Percentiles rank a stretch among this genome's conserved stretches.
These are phyloP conservation scores for Heliconius ismenius DNA, from an alignment of 2,888 invertebrate genomes.

Conservation along the genomic window DNA sequence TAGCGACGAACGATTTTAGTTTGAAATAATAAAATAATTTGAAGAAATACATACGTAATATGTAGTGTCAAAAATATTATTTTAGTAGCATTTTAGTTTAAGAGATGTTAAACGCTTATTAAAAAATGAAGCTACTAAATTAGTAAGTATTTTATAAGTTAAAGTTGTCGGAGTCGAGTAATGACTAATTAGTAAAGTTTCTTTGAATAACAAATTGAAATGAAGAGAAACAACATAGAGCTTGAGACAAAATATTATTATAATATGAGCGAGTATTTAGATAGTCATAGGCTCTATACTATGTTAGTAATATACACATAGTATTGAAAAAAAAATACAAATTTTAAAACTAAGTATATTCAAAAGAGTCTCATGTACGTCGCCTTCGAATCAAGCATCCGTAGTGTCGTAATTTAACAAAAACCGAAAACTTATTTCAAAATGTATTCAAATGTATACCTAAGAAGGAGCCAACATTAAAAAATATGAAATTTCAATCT, in stretches of 20 bases:
- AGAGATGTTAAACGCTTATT: not conserved
- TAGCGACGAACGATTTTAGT: not conserved
- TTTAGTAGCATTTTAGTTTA: not conserved
- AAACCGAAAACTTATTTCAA: not conserved
- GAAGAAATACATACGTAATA: not conserved
- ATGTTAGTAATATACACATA: not conserved
- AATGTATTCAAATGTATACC: no score
- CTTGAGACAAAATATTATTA: not conserved
- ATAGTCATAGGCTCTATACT: not conserved
- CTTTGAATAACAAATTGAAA: not conserved
- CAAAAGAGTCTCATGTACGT: not conserved
- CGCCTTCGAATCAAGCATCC: not conserved
- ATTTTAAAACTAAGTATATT: not conserved
- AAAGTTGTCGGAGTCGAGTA: not conserved
- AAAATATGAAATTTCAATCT: slow-evolving; percentile 3
- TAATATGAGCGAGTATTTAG: not conserved
- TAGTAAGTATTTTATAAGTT: not conserved
- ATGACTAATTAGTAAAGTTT: not conserved
- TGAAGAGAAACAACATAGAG: not conserved
- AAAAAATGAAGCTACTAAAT: slow-evolving; percentile 4
- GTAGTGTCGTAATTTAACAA: not conserved
- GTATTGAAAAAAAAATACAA: not conserved
- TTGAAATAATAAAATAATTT: not conserved
- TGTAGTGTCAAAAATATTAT: not conserved
- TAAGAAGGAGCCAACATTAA: not conserved